Evolutionary conservation across 2,113 vertebrate species (phyloP), one percentile per base, ranked within the genome.

Genomic region (Pleuronectes platessa): DNA sequence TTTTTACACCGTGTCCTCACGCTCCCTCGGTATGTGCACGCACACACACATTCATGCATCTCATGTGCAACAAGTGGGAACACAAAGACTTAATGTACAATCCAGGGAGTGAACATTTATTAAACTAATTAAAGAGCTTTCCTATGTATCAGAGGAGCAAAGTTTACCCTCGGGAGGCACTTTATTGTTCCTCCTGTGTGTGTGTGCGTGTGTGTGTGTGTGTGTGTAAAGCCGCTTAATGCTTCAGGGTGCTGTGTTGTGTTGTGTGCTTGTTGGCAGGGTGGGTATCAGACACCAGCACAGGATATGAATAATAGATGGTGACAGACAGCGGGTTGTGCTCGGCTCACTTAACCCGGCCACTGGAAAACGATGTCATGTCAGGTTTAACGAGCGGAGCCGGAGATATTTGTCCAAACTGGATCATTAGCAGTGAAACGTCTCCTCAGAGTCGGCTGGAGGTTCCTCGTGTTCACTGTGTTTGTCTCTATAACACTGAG

Each of bases 1-100:
- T 0, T 85, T 96, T 21, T 93, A 95, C 90, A 96, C 94, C 1
- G 78, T 92, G 64, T 96, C 96, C 2, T 98, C 97, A 0, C 94
- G 85, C 0, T 77, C 95, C 37, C 81, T 99, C 24, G 98, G 97
- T 99, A 81, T 18, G 86, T 69, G 31, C 58, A 45, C 61, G 63
- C 70, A 45, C 59, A 63, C 67, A 24, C 67, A 24, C 26, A 2
- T 5, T 53, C 15, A 2, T 9, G 5, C 51, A n/a, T 53, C 20
- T 53, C 51, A 53, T 2, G 10, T 26, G 20, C n/a, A n/a, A 59
- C 24, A 40, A 40, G 9, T 31, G n/a, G 45, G 58, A 75, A 67
- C 0, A 65, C 9, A 53, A 55, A 20, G 15, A 35, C 2, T 18
- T 1, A 9, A n/a, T 54, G 14, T 9, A 54, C 51, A 54, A 54